These are phyloP conservation scores for Dreissena polymorpha DNA, from an alignment of 1,140 invertebrate genomes.

Conservation along the genomic window DNA sequence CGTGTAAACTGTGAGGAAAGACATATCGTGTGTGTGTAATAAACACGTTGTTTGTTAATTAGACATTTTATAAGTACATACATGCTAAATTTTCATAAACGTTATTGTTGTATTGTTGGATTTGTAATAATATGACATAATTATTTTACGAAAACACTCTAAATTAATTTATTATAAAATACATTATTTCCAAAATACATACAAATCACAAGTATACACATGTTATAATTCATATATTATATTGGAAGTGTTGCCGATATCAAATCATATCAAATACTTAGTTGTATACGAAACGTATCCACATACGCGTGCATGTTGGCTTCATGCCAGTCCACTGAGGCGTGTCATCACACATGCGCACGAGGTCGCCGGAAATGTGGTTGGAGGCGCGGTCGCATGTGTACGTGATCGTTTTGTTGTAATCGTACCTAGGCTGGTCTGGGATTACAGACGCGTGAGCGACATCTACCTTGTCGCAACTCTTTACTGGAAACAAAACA, in stretches of 20 bases:
- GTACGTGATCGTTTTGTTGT: conserved; percentile 36
- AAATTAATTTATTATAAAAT: background rate
- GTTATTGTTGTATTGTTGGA: no score
- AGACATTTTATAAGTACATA: no score
- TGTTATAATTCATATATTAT: background rate
- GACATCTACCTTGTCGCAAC: conserved; percentile 21
- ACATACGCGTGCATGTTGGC: conserved; percentile 47
- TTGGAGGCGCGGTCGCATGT: conserved; percentile 30
- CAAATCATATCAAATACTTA: background rate
- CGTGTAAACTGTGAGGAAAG: background rate
- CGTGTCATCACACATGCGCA: conserved; percentile 23
- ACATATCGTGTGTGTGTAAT: background rate
- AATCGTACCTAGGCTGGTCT: conserved; percentile 20
- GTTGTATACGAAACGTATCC: background rate
- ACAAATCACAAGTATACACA: background rate
- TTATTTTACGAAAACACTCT: no score
- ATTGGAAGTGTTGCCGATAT: background rate
- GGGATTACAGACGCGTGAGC: conserved; percentile 10
- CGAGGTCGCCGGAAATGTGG: conserved; percentile 21
- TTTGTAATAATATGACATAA: no score
- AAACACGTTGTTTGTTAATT: no score
- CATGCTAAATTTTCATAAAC: no score
- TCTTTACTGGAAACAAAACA: conserved; percentile 21
- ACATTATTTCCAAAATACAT: background rate
- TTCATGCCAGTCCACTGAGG: conserved; percentile 25